phyloP scores from a whole-genome alignment of 2,113 vertebrate species.

The Chaetorhynchus papuensis region DNA sequence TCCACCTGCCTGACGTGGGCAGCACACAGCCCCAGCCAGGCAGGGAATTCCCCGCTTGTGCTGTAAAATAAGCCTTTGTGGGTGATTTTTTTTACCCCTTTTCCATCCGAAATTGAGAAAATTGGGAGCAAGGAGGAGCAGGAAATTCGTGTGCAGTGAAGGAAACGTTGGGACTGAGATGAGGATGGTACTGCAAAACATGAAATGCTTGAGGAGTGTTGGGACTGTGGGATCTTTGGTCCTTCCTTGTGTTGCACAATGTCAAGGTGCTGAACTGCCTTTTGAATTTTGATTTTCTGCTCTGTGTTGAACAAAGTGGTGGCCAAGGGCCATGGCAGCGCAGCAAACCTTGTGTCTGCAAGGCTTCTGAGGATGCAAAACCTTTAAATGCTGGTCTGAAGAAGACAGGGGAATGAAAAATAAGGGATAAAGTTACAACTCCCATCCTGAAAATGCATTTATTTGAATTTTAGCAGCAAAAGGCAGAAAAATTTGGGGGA shows the following conservation, averaged over 20 bases:
- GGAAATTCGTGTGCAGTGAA: neutral
- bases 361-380: neutral
- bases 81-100: neutral
- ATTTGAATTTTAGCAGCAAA: neutral
- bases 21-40: neutral
- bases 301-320: neutral
- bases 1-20: accelerated
- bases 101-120: neutral
- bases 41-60: neutral
- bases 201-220: neutral
- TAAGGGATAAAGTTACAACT: neutral
- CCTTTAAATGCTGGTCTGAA: neutral
- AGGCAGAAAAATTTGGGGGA: neutral
- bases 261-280: neutral
- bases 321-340: neutral
- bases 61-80: neutral
- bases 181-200: neutral
- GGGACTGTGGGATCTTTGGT: neutral
- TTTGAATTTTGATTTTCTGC: neutral
- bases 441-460: neutral
- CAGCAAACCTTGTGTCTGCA: neutral
- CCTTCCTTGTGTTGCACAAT: neutral
- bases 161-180: neutral
- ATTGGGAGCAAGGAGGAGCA: neutral
- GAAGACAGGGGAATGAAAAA: neutral